phyloP scores from a whole-genome alignment of 2,797 vertebrate species.

The Bradypus variegatus region DNA sequence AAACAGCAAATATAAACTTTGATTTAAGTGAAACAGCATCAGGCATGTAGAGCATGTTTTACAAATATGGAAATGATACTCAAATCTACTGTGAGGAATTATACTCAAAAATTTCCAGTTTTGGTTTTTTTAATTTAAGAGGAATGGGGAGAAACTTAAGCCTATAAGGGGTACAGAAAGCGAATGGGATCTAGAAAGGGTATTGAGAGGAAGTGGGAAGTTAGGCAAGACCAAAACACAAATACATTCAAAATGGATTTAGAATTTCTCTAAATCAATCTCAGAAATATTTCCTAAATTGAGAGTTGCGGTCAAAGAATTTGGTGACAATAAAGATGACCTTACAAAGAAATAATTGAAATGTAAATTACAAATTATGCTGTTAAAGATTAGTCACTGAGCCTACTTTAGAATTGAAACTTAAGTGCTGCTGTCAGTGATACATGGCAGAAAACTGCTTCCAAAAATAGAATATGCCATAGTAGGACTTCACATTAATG shows the following conservation, averaged over 20 bases:
- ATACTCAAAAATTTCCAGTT: not conserved
- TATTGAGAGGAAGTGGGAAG: too few species aligned
- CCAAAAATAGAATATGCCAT: slow-evolving; percentile 16
- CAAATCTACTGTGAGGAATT: too few species aligned
- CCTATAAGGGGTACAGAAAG: too few species aligned
- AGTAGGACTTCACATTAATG: not conserved
- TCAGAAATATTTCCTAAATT: not conserved
- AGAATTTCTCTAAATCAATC: slow-evolving; percentile 26
- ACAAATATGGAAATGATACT: slow-evolving; percentile 29
- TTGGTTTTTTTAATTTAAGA: too few species aligned
- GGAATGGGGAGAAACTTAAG: too few species aligned
- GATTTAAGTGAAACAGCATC: not conserved
- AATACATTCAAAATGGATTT: not conserved
- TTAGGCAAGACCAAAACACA: too few species aligned
- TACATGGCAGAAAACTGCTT: slow-evolving; percentile 22
- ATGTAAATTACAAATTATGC: slow-evolving; percentile 33
- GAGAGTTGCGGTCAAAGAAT: too few species aligned
- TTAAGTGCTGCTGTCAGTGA: slow-evolving; percentile 17
- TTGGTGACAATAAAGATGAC: not conserved
- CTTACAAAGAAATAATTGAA: slow-evolving; percentile 31
- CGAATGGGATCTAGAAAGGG: too few species aligned
- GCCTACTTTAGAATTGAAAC: slow-evolving; percentile 9
- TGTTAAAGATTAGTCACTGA: slow-evolving; percentile 19
- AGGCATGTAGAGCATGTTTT: slow-evolving; percentile 34
- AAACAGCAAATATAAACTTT: too few species aligned